phyloP scores from a whole-genome alignment of 2,888 invertebrate species.

The Portevinia maculata region DNA sequence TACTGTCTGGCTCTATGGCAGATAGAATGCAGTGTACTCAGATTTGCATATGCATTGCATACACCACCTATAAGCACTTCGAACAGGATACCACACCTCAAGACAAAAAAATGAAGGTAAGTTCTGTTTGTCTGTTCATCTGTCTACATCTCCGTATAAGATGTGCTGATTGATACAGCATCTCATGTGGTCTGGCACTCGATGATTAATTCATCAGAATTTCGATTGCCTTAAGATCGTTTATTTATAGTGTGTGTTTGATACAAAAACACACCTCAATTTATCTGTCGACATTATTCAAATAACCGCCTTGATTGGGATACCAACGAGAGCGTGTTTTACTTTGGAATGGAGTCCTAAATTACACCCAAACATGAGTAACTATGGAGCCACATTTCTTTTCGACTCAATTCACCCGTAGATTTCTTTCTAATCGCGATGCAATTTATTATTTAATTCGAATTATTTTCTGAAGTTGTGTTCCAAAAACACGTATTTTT shows the following conservation, averaged over 20 bases:
- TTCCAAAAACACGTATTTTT: too few relatives aligned
- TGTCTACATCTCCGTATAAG: conserved; percentile 1
- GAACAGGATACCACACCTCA: conserved; percentile 47
- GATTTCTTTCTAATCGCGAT: background rate
- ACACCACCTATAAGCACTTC: conserved; percentile 19
- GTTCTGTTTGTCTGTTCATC: conserved; percentile 3
- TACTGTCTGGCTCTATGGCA: conserved; percentile 12
- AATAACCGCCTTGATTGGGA: conserved; percentile 21
- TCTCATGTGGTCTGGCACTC: conserved; percentile 27
- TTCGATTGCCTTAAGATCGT: conserved; percentile 20
- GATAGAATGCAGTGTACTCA: background rate
- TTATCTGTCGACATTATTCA: conserved; percentile 31
- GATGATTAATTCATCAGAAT: conserved; percentile 57
- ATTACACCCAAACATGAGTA: background rate
- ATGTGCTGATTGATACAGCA: conserved; percentile 43
- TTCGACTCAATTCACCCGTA: background rate
- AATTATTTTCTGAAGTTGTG: background rate
- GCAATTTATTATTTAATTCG: conserved; percentile 21
- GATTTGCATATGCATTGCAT: conserved; percentile 28
- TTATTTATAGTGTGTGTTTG: background rate
- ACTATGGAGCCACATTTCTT: conserved; percentile 16
- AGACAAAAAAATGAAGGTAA: background rate
- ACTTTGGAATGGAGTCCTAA: background rate
- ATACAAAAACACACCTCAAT: conserved; percentile 35
- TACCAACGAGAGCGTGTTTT: conserved; percentile 1